These are phyloP conservation scores for Myopa testacea DNA, from an alignment of 2,888 invertebrate genomes.

Conservation along the genomic window DNA sequence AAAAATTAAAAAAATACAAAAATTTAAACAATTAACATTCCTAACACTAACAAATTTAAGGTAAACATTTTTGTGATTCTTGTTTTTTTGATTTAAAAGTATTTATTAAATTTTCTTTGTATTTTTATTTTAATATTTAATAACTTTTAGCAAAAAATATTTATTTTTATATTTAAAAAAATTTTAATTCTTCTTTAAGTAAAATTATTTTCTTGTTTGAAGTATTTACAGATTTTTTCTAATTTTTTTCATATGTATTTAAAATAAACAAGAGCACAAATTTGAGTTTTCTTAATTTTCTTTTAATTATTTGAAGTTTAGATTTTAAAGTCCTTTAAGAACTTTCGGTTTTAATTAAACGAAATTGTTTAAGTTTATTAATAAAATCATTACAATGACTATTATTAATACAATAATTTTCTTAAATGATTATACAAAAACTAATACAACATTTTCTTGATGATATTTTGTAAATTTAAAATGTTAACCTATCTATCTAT, in stretches of 20 bases:
- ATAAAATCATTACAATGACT: too few species aligned
- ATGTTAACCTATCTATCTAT: conserved; percentile 57
- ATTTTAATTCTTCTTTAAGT: conserved; percentile 35
- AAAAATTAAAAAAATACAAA: too few species aligned
- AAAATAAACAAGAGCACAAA: conserved; percentile 20
- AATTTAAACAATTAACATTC: too few species aligned
- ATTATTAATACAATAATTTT: too few species aligned
- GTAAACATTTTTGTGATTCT: too few species aligned
- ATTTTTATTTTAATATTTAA: conserved; percentile 1
- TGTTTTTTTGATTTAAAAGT: too few species aligned
- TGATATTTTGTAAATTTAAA: conserved; percentile 46
- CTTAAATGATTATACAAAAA: conserved; percentile 16
- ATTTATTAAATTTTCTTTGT: not conserved
- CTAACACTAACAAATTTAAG: too few species aligned
- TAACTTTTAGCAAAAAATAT: conserved; percentile 35
- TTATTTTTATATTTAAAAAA: conserved; percentile 16
- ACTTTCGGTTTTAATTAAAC: too few species aligned
- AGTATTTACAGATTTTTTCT: not conserved
- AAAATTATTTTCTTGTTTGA: conserved; percentile 37
- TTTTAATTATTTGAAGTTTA: too few species aligned
- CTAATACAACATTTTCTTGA: conserved; percentile 14
- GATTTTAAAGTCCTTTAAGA: too few species aligned
- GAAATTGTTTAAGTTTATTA: too few species aligned
- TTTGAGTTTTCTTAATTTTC: too few species aligned
- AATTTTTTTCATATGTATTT: not conserved